A percentile compares a stretch with the other conserved stretches of the same genome.
Evolutionary conservation across 2,888 invertebrate genomes (phyloP).

Genomic region (Acanthoscelides obtectus): DNA sequence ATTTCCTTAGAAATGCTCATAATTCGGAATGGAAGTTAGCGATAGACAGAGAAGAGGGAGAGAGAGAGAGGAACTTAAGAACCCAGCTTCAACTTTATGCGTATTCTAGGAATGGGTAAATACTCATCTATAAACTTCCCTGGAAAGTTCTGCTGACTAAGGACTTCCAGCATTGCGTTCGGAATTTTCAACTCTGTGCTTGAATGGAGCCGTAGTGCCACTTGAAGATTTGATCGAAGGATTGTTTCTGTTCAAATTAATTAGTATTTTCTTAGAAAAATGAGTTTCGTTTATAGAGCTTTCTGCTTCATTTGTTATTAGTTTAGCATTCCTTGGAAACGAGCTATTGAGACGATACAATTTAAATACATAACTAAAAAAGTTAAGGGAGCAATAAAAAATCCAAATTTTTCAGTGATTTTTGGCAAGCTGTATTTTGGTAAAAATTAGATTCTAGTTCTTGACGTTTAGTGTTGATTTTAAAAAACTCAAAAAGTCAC

Average conservation of each 20-base stretch:
- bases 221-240: not conserved
- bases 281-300: not conserved
- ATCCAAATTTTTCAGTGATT: too few species aligned
- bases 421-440: too few species aligned
- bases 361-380: too few species aligned
- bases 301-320: not conserved
- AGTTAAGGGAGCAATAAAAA: too few species aligned
- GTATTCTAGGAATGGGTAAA: not conserved
- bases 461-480: too few species aligned
- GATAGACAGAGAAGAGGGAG: not conserved
- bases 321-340: not conserved
- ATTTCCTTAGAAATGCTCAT: not conserved
- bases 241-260: not conserved
- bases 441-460: too few species aligned
- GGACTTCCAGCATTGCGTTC: not conserved
- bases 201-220: not conserved
- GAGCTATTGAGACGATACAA: not conserved
- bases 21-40: not conserved
- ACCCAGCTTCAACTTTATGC: not conserved
- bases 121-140: not conserved
- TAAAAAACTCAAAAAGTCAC: too few species aligned
- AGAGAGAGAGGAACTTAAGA: not conserved
- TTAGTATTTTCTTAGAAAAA: not conserved
- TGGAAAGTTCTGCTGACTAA: not conserved
- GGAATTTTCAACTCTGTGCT: not conserved